phyloP scores from a whole-genome alignment of 2,888 invertebrate genomes.

The Dolomedes plantarius region DNA sequence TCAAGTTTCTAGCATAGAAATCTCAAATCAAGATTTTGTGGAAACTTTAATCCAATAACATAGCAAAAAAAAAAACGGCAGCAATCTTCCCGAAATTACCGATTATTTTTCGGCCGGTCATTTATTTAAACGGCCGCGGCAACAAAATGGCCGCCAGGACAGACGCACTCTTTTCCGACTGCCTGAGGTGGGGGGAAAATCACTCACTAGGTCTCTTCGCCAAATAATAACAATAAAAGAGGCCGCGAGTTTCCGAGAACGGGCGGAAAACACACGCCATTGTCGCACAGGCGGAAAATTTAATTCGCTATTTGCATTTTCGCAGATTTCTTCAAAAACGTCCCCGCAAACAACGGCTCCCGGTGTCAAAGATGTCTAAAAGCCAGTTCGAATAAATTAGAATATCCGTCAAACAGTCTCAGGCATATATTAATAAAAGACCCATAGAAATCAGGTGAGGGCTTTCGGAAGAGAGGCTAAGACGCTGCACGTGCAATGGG shows the following conservation, averaged over 20 bases:
- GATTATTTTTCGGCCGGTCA: no score
- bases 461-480: neutral
- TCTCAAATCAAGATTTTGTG: no score
- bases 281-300: conserved; percentile 32
- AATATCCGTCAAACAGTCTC: conserved; percentile 38
- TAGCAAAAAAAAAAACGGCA: no score
- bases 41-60: no score
- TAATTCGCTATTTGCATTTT: conserved; percentile 65
- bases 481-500: no score
- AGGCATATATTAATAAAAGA: conserved; percentile 48
- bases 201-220: neutral
- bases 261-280: conserved; percentile 21
- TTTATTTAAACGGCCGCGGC: no score
- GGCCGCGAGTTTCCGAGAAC: conserved; percentile 46
- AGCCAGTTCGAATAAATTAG: conserved; percentile 64
- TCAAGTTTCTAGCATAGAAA: no score
- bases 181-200: neutral
- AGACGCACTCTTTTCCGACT: neutral
- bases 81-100: no score
- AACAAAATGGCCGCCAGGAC: neutral
- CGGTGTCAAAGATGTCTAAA: conserved; percentile 32
- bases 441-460: neutral
- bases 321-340: conserved; percentile 38
- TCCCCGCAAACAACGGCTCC: conserved; percentile 1
- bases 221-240: conserved; percentile 27